Base-by-base conservation (phyloP, 2,888 invertebrate species). In the Agelastica alni region DNA sequence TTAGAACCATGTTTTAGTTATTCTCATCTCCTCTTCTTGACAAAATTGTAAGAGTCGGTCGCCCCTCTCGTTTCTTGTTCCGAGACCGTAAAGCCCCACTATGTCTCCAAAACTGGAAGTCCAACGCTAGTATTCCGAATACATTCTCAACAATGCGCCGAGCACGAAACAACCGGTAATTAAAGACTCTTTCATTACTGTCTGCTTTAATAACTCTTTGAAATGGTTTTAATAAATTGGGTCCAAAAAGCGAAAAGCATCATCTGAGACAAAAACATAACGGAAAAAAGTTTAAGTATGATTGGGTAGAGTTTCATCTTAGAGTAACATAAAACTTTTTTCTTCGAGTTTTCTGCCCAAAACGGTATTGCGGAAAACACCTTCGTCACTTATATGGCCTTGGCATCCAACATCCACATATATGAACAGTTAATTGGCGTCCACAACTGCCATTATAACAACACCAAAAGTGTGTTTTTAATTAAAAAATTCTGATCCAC, bases 171-270 rank as follows among this genome's bases (percentile, higher is more conserved):
- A 39, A 18, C 4, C 30, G 30, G 12, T 30, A 45, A 32, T 32
- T 45, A 22, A 45, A 45, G 14, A 45, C 20, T 45, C 31, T 32
- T 45, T 32, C 45, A 32, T 26, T 28, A 28, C 45, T 45, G 45
- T 32, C 45, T 45, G 9, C 14, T 45, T 16, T 18, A 32, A 32
- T 17, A 45, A 45, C 4, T 45, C 18, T 34, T 4, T 45, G 28
- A 28, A 12, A 43, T 43, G 43, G 43, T 43, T 43, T 43, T 43
- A 43, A 43, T 30, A 43, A 43, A 26, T 28, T 14, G 43, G 43
- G 9, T 4, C 26, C 34, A 2, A 34, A 22, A 22, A 7, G n/a
- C n/a, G 5, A 1, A 43, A 22, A 28, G 28, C 43, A 26, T 42
- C 26, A 12, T 22, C 43, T 22, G 43, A 22, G 2, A 39, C 17